A percentile compares a stretch with the other conserved stretches of the same genome.
These are phyloP conservation scores for Paratilapia polleni DNA, from an alignment of 2,113 vertebrate species.

Conservation along the genomic window DNA sequence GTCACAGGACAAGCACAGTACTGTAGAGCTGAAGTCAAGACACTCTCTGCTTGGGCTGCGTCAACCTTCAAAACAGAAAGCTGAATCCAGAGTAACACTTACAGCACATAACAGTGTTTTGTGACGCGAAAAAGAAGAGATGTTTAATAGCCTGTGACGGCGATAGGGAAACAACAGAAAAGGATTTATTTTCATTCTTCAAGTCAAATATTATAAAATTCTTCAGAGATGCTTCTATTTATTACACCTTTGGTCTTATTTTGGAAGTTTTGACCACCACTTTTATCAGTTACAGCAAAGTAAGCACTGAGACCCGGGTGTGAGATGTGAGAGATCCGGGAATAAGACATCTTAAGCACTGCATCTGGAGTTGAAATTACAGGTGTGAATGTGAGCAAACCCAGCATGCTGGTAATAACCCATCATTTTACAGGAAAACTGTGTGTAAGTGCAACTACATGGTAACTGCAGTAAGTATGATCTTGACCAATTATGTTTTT, in stretches of 20 bases:
- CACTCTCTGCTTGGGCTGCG: not conserved
- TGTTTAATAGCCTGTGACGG: not conserved
- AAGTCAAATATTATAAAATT: not conserved
- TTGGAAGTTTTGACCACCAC: not conserved
- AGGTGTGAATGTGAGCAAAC: not conserved
- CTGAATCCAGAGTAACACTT: not conserved
- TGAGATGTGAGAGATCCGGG: not conserved
- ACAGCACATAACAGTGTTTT: not conserved
- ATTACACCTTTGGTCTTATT: not conserved
- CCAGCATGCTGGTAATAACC: not conserved
- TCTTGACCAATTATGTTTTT: not conserved
- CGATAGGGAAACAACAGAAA: not conserved
- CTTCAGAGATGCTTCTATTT: not conserved
- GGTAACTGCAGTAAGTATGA: not conserved
- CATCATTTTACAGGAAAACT: not conserved
- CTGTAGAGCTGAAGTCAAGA: not conserved
- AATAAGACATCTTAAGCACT: not conserved
- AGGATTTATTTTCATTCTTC: not conserved
- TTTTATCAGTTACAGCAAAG: not conserved
- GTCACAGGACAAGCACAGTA: slow-evolving; percentile 12
- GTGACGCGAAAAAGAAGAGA: not conserved
- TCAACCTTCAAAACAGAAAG: not conserved
- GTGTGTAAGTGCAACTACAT: not conserved
- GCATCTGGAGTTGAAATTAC: not conserved
- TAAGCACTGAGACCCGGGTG: not conserved